Evolutionary conservation across 2,797 vertebrate genomes (phyloP).

Genomic region (Dromococcyx pavoninus): DNA sequence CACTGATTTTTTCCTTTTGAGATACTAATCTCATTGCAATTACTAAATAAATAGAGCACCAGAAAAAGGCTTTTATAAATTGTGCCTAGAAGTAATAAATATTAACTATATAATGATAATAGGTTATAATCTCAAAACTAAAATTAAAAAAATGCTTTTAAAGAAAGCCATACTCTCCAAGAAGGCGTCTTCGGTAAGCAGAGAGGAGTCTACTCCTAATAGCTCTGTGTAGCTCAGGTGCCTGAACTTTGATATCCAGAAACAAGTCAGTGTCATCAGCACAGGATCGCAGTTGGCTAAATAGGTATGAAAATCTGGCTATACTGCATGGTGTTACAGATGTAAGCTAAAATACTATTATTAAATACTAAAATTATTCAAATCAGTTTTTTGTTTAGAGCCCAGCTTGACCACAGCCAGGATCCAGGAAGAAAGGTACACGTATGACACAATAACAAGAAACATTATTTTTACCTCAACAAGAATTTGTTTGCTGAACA

Average conservation of each 20-base stretch:
- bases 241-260: not conserved
- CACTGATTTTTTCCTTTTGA: not conserved
- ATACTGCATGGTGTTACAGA: not conserved
- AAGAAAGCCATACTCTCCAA: not conserved
- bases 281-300: not conserved
- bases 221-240: not conserved
- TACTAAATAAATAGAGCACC: not conserved
- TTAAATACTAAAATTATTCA: not conserved
- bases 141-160: not conserved
- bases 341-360: not conserved
- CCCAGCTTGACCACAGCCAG: not conserved
- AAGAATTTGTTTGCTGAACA: not conserved
- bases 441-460: not conserved
- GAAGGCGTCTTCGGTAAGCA: not conserved
- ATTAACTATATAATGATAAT: not conserved
- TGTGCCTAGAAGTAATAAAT: not conserved
- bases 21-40: not conserved
- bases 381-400: not conserved
- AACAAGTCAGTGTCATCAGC: not conserved
- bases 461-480: conserved; percentile 4
- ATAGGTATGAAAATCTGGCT: not conserved
- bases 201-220: not conserved
- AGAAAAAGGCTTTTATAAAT: not conserved
- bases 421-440: not conserved
- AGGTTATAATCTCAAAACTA: not conserved